phyloP scores from a whole-genome alignment of 2,113 vertebrate species.

The Saimiri boliviensis region DNA sequence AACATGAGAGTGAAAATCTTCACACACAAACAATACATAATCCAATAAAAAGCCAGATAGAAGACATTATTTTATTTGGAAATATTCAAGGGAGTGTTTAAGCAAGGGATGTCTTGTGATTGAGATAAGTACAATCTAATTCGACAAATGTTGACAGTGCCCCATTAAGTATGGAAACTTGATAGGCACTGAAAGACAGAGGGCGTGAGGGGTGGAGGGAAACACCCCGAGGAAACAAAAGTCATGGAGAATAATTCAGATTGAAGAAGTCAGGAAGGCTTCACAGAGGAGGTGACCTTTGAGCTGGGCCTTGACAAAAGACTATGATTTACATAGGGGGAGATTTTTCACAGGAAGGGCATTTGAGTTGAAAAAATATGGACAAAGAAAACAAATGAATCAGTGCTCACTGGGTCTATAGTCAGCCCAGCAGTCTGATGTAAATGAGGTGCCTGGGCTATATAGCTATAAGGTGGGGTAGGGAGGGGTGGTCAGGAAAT shows the following conservation, averaged over 20 bases:
- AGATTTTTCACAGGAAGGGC: background rate
- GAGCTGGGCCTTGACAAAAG: background rate
- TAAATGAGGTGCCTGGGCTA: too few relatives aligned
- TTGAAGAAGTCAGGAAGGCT: background rate
- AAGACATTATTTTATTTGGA: constrained; percentile 41
- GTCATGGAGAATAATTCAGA: background rate
- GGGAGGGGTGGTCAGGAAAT: background rate
- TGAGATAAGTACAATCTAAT: background rate
- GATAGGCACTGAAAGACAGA: too few relatives aligned
- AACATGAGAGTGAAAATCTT: background rate
- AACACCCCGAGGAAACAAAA: background rate
- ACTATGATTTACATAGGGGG: background rate
- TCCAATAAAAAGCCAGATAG: background rate
- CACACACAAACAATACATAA: background rate
- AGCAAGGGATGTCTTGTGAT: background rate
- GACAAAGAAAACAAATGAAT: background rate
- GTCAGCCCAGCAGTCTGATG: accelerated
- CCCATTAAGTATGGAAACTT: background rate
- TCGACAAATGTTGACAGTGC: background rate
- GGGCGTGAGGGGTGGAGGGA: background rate
- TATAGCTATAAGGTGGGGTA: too few relatives aligned
- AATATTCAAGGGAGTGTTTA: background rate
- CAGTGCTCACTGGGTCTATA: background rate
- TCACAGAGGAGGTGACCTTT: background rate
- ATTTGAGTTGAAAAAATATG: background rate